Conservation (phyloP, 2,797 vertebrate genomes). For the Holocentrus rufus region DNA sequence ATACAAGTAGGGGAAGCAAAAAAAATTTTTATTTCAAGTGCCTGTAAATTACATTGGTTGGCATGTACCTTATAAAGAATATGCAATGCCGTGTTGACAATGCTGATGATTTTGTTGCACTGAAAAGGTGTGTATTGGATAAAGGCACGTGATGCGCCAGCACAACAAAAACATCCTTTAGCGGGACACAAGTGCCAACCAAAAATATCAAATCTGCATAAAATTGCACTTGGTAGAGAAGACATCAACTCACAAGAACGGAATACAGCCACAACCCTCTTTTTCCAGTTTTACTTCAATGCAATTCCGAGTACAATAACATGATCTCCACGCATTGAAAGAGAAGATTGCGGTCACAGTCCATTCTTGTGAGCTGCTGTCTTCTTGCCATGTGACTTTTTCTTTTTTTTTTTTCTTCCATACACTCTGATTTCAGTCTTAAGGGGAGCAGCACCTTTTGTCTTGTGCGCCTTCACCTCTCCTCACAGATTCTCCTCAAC, state of each 20-base stretch:
- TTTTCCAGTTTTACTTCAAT: background rate
- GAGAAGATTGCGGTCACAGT: background rate
- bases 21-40: constrained; percentile 49
- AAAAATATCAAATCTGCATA: constrained; percentile 18
- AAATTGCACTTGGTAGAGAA: constrained; percentile 16
- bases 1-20: constrained; percentile 51
- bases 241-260: constrained; percentile 5
- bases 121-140: constrained; percentile 1
- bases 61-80: constrained; percentile 12
- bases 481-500: constrained; percentile 34
- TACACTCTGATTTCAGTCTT: constrained; percentile 2
- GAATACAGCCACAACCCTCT: background rate
- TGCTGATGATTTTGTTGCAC: constrained; percentile 28
- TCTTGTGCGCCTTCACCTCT: constrained; percentile 14
- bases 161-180: constrained; percentile 24
- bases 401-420: too few species aligned
- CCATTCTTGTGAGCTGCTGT: background rate
- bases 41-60: constrained; percentile 38
- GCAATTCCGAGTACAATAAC: background rate
- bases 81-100: constrained; percentile 15
- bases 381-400: background rate
- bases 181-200: background rate
- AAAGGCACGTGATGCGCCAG: constrained; percentile 12
- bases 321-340: background rate
- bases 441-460: background rate